Conservation (phyloP, 2,797 vertebrate genomes). For the Sebastolobus alascanus region DNA sequence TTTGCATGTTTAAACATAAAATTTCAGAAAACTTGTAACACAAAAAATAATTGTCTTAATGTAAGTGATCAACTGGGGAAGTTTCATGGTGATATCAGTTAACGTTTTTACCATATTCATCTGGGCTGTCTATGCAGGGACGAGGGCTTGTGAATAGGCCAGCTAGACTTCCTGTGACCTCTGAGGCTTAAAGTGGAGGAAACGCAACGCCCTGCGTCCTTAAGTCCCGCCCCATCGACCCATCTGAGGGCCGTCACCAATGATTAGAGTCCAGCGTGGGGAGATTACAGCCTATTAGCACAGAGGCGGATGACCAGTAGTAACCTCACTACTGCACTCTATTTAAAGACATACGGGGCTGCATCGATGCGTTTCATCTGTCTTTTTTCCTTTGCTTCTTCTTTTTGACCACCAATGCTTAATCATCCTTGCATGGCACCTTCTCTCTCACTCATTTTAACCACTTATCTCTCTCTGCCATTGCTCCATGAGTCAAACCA, state of each 20-base stretch:
- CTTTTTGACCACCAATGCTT: not conserved
- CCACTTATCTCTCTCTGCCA: slow-evolving; percentile 2
- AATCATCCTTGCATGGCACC: not conserved
- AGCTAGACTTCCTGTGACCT: slow-evolving; percentile 33
- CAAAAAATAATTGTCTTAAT: no score
- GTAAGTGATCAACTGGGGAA: no score
- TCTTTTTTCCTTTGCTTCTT: not conserved
- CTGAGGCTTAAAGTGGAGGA: slow-evolving; percentile 64
- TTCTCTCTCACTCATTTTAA: not conserved
- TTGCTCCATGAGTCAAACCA: slow-evolving; percentile 18
- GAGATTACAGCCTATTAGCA: slow-evolving; percentile 83
- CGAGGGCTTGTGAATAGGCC: not conserved
- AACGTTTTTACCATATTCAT: no score
- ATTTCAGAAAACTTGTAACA: no score
- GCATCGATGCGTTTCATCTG: not conserved
- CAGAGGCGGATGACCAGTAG: slow-evolving; percentile 71
- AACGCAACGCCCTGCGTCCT: slow-evolving; percentile 41
- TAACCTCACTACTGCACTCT: slow-evolving; percentile 68
- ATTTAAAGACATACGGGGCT: slow-evolving; percentile 58
- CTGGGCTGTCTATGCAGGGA: slow-evolving; percentile 2
- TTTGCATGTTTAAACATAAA: no score
- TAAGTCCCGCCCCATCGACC: slow-evolving; percentile 74
- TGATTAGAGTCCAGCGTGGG: slow-evolving; percentile 76
- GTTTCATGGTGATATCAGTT: no score
- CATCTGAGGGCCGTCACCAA: slow-evolving; percentile 75